Evolutionary conservation across 2,888 invertebrate genomes (phyloP).

Genomic region (Eurytoma adleriae): DNA sequence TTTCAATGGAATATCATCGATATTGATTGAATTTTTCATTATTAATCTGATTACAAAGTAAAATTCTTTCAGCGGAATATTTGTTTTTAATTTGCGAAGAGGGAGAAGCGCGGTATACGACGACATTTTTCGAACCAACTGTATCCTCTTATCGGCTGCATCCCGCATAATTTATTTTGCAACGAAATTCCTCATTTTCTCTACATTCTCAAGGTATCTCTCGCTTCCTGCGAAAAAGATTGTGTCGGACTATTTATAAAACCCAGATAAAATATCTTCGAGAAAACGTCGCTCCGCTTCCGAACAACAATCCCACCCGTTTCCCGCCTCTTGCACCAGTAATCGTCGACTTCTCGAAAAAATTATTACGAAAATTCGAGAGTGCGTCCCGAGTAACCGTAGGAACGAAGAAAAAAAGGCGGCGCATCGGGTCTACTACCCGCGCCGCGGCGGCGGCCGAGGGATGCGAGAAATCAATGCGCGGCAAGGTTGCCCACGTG

Average conservation of each 20-base stretch:
- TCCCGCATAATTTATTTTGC: too few relatives aligned
- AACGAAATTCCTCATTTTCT: too few relatives aligned
- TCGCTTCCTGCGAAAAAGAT: background rate
- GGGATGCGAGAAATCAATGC: constrained; percentile 47
- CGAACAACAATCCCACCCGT: background rate
- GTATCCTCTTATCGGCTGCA: too few relatives aligned
- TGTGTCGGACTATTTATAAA: background rate
- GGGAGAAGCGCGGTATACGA: too few relatives aligned
- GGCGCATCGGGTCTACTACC: background rate
- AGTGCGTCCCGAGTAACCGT: background rate
- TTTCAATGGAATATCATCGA: too few relatives aligned
- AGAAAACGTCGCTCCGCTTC: background rate
- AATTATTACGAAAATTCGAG: background rate
- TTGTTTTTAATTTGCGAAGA: too few relatives aligned
- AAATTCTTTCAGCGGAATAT: too few relatives aligned
- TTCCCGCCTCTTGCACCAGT: too few relatives aligned
- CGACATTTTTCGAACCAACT: too few relatives aligned
- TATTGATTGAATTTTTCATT: too few relatives aligned
- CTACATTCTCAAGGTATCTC: background rate
- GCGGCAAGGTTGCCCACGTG: constrained; percentile 44
- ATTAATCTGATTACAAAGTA: too few relatives aligned
- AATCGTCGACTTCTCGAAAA: too few relatives aligned
- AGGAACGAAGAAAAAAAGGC: background rate
- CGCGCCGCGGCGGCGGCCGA: background rate
- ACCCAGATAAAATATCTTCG: background rate